Conservation (phyloP, 2,888 invertebrate genomes). For the Tachina fera region DNA sequence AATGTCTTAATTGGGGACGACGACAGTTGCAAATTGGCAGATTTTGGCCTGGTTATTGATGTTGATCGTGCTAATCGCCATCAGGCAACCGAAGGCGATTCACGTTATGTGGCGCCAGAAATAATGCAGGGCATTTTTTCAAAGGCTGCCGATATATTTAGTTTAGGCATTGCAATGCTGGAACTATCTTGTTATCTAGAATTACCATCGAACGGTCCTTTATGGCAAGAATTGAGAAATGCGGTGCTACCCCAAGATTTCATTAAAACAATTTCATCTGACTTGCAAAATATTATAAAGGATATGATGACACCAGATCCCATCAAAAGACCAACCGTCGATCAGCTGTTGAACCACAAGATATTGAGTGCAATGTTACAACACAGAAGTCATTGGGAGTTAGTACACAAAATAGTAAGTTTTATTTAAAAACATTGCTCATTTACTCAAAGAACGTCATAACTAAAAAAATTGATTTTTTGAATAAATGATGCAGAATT, state of each 20-base stretch:
- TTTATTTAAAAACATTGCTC: too few relatives aligned
- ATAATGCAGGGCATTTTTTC: conserved; percentile 86
- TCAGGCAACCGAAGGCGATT: conserved; percentile 88
- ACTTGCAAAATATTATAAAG: conserved; percentile 84
- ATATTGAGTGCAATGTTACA: conserved; percentile 77
- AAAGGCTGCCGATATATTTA: conserved; percentile 89
- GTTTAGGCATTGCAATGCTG: conserved; percentile 88
- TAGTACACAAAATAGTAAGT: conserved; percentile 77
- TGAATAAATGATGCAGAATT: too few relatives aligned
- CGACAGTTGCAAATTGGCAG: conserved; percentile 87
- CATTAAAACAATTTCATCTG: conserved; percentile 83
- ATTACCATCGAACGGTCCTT: conserved; percentile 87
- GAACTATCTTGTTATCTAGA: conserved; percentile 89
- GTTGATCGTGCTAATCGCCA: conserved; percentile 84
- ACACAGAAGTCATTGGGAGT: conserved; percentile 78
- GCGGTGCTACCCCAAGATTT: conserved; percentile 84
- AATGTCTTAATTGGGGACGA: conserved; percentile 88
- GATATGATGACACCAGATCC: conserved; percentile 85
- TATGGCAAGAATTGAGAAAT: conserved; percentile 87
- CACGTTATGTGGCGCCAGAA: conserved; percentile 90
- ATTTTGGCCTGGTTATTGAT: conserved; percentile 89
- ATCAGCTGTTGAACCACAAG: conserved; percentile 83
- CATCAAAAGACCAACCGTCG: conserved; percentile 84
- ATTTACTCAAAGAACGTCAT: too few relatives aligned
- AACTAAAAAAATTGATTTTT: too few relatives aligned